Base-by-base conservation (phyloP, 2,797 vertebrate genomes). In the Salmo trutta region DNA sequence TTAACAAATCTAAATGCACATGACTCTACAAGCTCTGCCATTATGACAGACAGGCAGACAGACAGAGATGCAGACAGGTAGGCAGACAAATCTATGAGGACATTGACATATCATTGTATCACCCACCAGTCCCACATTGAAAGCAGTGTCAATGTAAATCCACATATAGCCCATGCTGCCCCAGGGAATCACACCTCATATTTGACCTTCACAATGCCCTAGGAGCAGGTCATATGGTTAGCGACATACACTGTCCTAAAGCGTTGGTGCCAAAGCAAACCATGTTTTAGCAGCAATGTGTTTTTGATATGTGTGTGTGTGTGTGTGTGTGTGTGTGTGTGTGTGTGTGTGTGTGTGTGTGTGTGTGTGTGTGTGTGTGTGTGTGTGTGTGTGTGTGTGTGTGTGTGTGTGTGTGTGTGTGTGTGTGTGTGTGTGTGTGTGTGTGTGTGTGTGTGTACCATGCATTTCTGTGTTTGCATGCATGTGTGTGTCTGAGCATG, bases 11-110 rank as follows among this genome's bases (percentile, higher is more conserved):
- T 47, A 47, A 47, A 47, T 47, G 41, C 10, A 47, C 10, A 47
- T 47, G 41, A 47, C 41, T 47, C 41, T 14, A 47, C 41, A 47
- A 47, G 41, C 14, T 16, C 74, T 65, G 21, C 47, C 5, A 47
- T 71, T 71, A 2, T n/a, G 68, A 59, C 15, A 59, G 56, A 6
- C 56, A 66, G 33, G 21, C 71, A 74, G 47, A 41, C 71, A 41
- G 2, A 41, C 76, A 67, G 33, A 36, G 33, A 36, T 24, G 53
- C 27, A 73, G 12, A 27, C 62, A 75, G 71, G 74, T 74, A 71
- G 69, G 78, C 74, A 76, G 73, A 78, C 76, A 68, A 36, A 27
- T 53, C 14, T 7, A 21, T 16, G 47, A 71, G 70, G 47, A 71
- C 47, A 51, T 24, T 52, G 70, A 47, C 14, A 52, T 71, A 41